Evolutionary conservation across 2,888 invertebrate genomes (phyloP).

Genomic region (Erebia aethiops): DNA sequence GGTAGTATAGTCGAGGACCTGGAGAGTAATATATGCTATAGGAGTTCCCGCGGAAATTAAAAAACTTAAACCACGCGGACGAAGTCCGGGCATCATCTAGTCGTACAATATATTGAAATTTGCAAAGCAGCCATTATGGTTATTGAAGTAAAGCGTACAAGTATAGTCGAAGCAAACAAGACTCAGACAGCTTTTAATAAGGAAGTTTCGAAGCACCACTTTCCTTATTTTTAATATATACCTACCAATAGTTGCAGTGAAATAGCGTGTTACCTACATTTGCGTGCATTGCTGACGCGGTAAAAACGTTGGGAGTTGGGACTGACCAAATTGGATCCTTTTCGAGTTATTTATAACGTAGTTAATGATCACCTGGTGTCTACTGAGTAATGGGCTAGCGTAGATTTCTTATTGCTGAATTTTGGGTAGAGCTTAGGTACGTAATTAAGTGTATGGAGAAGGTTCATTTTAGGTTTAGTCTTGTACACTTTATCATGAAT

Average conservation of each 20-base stretch:
- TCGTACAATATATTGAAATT: no score
- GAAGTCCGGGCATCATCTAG: no score
- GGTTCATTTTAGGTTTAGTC: no score
- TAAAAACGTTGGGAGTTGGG: slow-evolving; percentile 37
- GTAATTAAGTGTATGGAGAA: background rate
- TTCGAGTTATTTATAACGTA: slow-evolving; percentile 38
- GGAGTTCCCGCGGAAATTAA: no score
- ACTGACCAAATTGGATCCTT: slow-evolving; percentile 46
- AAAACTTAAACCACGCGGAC: no score
- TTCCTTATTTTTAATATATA: slow-evolving; percentile 15
- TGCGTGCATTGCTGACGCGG: slow-evolving; percentile 50
- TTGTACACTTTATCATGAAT: no score
- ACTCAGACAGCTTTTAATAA: background rate
- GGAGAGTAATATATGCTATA: no score
- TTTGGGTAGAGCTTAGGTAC: slow-evolving; percentile 5
- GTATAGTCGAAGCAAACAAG: slow-evolving; percentile 45
- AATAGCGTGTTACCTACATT: slow-evolving; percentile 43
- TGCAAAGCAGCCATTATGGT: no score
- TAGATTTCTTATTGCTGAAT: slow-evolving; percentile 23
- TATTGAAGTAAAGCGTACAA: background rate
- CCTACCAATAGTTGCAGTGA: slow-evolving; percentile 29
- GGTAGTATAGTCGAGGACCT: no score
- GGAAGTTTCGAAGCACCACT: slow-evolving; percentile 6
- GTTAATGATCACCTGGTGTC: slow-evolving; percentile 40
- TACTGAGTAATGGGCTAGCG: slow-evolving; percentile 30